Percentiles rank a stretch among this genome's conserved stretches.
Conservation (phyloP, 2,113 vertebrate species). For the Petroica traversi region DNA sequence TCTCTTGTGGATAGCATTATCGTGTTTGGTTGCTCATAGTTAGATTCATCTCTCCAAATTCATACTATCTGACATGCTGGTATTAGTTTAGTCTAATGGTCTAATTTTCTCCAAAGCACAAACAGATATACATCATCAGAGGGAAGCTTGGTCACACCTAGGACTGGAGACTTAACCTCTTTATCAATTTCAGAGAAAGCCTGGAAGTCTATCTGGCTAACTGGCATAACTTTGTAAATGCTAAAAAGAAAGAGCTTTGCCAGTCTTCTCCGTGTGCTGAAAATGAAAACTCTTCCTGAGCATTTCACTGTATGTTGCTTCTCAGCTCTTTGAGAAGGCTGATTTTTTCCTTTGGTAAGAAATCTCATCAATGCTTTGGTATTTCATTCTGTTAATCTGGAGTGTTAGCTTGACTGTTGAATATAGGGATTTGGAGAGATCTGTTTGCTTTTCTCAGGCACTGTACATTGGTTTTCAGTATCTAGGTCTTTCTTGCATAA, state of each 20-base stretch:
- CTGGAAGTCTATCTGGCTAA: background rate
- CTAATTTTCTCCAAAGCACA: background rate
- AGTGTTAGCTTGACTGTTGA: background rate
- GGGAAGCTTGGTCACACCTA: background rate
- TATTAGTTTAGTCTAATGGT: background rate
- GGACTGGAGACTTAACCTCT: background rate
- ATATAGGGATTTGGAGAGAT: background rate
- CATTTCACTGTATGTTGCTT: background rate
- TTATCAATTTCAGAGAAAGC: background rate
- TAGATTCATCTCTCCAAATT: background rate
- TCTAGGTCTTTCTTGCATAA: background rate
- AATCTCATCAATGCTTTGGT: background rate
- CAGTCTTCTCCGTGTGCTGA: background rate
- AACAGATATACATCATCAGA: background rate
- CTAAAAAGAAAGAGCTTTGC: background rate
- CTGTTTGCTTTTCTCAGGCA: background rate
- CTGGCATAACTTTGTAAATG: background rate
- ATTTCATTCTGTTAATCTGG: background rate
- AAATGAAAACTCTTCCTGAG: background rate
- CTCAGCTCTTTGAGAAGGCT: background rate
- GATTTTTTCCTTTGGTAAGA: background rate
- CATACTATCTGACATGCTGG: background rate
- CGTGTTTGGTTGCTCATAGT: background rate
- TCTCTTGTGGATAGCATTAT: background rate
- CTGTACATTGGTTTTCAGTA: background rate